phyloP scores from a whole-genome alignment of 2,888 invertebrate genomes.

The Podabrus alpinus region DNA sequence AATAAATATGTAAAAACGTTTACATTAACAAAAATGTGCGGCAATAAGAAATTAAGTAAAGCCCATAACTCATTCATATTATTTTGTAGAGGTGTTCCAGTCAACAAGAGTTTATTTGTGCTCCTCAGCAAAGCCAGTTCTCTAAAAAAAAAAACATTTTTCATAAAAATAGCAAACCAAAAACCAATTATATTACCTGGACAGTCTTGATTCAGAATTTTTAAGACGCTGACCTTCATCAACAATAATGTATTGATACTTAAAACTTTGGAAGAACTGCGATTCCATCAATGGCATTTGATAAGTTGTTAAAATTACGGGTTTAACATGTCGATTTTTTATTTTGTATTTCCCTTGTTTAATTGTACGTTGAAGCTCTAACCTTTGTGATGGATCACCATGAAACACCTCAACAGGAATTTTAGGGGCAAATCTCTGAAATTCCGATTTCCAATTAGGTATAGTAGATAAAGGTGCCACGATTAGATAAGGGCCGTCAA shows the following conservation, averaged over 20 bases:
- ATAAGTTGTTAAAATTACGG: constrained; percentile 67
- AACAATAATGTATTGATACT: constrained; percentile 67
- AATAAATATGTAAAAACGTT: constrained; percentile 69
- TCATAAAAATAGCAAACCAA: neutral
- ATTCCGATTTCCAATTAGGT: constrained; percentile 70
- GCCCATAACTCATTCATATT: constrained; percentile 73
- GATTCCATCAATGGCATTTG: constrained; percentile 58
- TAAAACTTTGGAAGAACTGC: constrained; percentile 48
- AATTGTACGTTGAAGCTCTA: constrained; percentile 42
- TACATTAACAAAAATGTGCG: constrained; percentile 68
- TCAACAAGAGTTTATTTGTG: constrained; percentile 64
- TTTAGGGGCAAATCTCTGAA: constrained; percentile 66
- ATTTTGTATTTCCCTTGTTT: constrained; percentile 41
- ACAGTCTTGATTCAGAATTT: constrained; percentile 62
- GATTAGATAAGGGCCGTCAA: constrained; percentile 57
- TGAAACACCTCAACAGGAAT: constrained; percentile 64
- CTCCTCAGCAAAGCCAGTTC: constrained; percentile 56
- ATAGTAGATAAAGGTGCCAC: constrained; percentile 70
- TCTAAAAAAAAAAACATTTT: constrained; percentile 41
- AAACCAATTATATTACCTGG: constrained; percentile 54
- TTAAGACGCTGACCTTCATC: constrained; percentile 76
- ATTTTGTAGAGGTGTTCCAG: constrained; percentile 78
- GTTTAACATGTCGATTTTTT: constrained; percentile 49
- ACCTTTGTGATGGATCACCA: constrained; percentile 55
- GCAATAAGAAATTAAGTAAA: constrained; percentile 69